phyloP scores from a whole-genome alignment of 2,888 invertebrate genomes.

The Rhaphigaster nebulosa region DNA sequence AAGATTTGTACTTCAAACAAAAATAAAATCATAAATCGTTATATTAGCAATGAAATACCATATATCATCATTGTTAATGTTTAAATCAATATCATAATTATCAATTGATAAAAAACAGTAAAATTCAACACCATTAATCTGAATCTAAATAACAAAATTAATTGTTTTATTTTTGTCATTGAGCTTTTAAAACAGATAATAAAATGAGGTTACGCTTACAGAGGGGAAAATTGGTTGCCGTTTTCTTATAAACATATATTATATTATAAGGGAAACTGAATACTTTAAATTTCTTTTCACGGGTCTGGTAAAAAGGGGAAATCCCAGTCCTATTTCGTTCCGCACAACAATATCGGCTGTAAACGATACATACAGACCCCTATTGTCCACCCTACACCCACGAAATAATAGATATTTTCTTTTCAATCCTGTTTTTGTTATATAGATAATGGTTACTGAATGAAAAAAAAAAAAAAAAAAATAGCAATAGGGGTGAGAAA shows the following conservation, averaged over 20 bases:
- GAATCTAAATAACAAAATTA: too few species aligned
- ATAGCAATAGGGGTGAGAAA: background rate
- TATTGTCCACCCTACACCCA: slow-evolving; percentile 19
- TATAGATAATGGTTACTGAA: background rate
- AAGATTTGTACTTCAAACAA: too few species aligned
- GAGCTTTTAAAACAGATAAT: background rate
- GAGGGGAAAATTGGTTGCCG: background rate
- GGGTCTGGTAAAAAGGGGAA: background rate
- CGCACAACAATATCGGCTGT: background rate
- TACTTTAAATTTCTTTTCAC: slow-evolving; percentile 13
- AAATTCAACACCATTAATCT: too few species aligned
- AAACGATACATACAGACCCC: background rate
- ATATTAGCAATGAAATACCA: too few species aligned
- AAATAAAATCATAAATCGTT: too few species aligned
- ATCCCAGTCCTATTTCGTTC: background rate
- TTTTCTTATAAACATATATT: slow-evolving; percentile 13
- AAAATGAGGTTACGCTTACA: background rate
- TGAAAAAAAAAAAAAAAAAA: background rate
- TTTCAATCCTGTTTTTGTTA: background rate
- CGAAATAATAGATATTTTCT: slow-evolving; percentile 28
- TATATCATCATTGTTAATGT: too few species aligned
- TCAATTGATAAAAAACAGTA: too few species aligned
- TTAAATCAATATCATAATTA: too few species aligned
- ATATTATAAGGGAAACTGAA: background rate
- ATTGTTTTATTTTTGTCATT: background rate